Evolutionary conservation across 2,113 vertebrate genomes (phyloP), one percentile per base, ranked within the genome.

Genomic region (Heloderma charlesbogerti): DNA sequence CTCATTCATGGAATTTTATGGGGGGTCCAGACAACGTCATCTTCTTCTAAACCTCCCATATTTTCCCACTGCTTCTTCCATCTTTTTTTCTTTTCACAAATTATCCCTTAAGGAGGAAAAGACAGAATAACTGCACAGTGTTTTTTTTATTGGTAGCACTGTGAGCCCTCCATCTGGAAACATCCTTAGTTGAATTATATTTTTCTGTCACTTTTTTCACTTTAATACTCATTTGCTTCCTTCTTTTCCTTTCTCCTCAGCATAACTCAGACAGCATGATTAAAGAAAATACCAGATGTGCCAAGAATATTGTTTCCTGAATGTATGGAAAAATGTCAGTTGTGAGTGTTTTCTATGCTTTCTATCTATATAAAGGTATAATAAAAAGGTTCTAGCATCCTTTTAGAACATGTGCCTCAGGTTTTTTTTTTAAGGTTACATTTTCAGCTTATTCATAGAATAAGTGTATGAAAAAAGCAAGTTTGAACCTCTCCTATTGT

Each of bases 331-430:
- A 88, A 92, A 89, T 27, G 0, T 67, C 18, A 16, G 48, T 78
- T 45, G 60, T 88, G 27, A 34, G 27, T 45, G 29, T 20, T 78
- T 54, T 71, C 57, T 54, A 37, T 86, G 54, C 40, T 43, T 45
- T 84, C 60, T 63, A 3, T n/a, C 86, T 66, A 54, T 91, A n/a
- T n/a, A n/a, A 79, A 88, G 51, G 10, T 0, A 0, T 40, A 96
- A 95, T 96, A 95, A 97, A 96, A 34, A 72, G 2, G 1, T 27
- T 67, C 92, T 40, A 9, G 18, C 51, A 60, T 81, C 60, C 34
- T 63, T 92, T 86, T 15, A 75, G 18, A 10, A 31, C 75, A 91
- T 90, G 88, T 1, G 37, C 29, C 18, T 25, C n/a, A 43, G 10
- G 31, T 31, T 16, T 25, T 43, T 40, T 40, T 18, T 88, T 13